Percentiles rank a stretch among this genome's conserved stretches.
phyloP scores from a whole-genome alignment of 1,140 invertebrate species.

The Asobara japonica region DNA sequence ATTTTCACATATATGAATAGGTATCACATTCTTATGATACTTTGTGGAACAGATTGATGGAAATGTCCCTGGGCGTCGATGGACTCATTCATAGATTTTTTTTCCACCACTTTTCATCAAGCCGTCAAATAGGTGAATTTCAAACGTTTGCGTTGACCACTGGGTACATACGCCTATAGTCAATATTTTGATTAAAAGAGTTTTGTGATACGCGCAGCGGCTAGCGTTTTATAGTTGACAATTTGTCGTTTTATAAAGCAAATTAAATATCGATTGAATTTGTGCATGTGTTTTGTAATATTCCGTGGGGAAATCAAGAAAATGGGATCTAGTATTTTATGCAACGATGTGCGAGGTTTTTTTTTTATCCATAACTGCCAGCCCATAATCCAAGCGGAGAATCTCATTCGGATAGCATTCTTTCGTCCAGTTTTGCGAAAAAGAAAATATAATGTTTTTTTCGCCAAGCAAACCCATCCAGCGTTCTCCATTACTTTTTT shows the following conservation, averaged over 20 bases:
- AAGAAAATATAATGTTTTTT: not conserved
- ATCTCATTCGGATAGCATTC: not conserved
- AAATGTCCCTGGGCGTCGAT: too few species aligned
- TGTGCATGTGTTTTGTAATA: not conserved
- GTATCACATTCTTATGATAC: not conserved
- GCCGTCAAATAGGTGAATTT: conserved; percentile 7
- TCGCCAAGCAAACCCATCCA: not conserved
- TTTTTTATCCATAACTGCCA: not conserved
- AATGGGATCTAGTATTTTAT: not conserved
- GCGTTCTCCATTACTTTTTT: conserved; percentile 20
- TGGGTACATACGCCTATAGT: not conserved
- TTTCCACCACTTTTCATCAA: not conserved
- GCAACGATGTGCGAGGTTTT: not conserved
- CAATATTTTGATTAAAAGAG: not conserved
- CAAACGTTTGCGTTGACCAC: conserved; percentile 23
- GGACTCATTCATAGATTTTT: not conserved
- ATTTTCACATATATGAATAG: not conserved
- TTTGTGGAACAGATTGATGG: not conserved
- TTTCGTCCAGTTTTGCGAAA: not conserved
- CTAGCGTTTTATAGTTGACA: too few species aligned
- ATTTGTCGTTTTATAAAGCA: not conserved
- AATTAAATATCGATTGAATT: not conserved
- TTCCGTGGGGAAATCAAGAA: not conserved
- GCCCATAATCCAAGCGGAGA: not conserved
- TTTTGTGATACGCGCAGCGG: too few species aligned